Evolutionary conservation across 1,140 invertebrate species (phyloP), one percentile per base, ranked within the genome.

Genomic region (Ooceraea biroi): DNA sequence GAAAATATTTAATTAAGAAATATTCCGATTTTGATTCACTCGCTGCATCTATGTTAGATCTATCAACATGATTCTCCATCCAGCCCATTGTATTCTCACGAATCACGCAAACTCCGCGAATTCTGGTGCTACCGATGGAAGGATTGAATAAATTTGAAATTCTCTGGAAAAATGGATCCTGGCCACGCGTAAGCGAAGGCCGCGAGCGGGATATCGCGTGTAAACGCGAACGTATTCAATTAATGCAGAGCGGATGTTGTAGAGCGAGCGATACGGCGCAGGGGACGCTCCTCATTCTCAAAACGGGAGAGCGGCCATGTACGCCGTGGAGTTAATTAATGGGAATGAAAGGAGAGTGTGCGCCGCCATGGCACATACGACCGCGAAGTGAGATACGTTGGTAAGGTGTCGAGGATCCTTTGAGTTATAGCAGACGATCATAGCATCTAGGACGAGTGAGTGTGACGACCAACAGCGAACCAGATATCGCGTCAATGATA

Each of bases 211-310:
- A 69, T 80, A 80, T 83, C 82, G 82, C 85, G 85, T 85, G 85
- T 87, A 82, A 71, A 73, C 73, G 73, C 46, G 41, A 69, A 57
- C 60, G 36, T 73, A 80, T 85, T 85, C 83, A 85, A 87, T 87
- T 87, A 87, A 87, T 87, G 66, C 76, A 82, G 63, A 72, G 46
- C 85, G 83, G 85, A 87, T 85, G 85, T 87, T 87, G 85, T 82
- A 77, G 68, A 80, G 50, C 14, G 50, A 25, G 68, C 76, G 74
- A 66, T 78, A 85, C 58, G 69, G 60, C 63, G 63, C 63, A 44
- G 27, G 80, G 61, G 61, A 68, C 74, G 66, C 83, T 36, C 63
- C 84, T 83, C 46, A 83, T 76, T 84, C 82, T 87, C 83, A 69
- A 85, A 85, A 85, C 63, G 36, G 61, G 63, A 84, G 73, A 84